Base-by-base conservation (phyloP, 2,888 invertebrate species). In the Galeopsomyia nigrocyanea region DNA sequence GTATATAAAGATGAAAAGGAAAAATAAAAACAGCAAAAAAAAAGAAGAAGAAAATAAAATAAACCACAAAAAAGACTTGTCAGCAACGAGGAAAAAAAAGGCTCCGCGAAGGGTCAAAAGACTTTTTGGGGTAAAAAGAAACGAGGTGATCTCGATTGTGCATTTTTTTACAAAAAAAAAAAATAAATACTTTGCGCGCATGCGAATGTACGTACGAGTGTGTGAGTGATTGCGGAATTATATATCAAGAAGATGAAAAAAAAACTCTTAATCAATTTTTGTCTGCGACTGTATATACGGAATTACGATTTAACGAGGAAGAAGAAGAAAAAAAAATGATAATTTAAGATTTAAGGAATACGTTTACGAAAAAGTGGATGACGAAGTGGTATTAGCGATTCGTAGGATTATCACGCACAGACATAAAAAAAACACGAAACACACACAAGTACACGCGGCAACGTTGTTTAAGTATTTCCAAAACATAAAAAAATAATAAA, bases 401-500 rank as follows among this genome's bases (percentile, higher is more conserved):
- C 55, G 77, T 79, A 79, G 77, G 70, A n/a, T 73, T 79, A 79
- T 77, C 76, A 78, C 80, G 80, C 79, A 80, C 80, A 79, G 77
- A 77, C 76, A 75, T 58, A 19, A 63, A 39, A 22, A 13, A 51
- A 71, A 71, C 57, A 68, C 31, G 67, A 68, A 71, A 75, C 66
- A 65, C 65, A 71, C 62, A 75, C 68, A 71, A 62, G 53, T 68
- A 75, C 73, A 68, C 56, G 66, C 65, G 70, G 61, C 61, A 77
- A 77, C 73, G 77, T 78, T 77, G 73, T 79, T 78, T 78, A 78
- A 78, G 74, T 73, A 79, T 78, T 78, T 63, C 69, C 77, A 71
- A 68, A 71, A 7, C 13, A 21, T n/a, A 14, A 51, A 31, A 53
- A 66, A 31, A 58, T 16, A 47, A 68, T 47, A 66, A 66, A 65